phyloP scores from a whole-genome alignment of 2,888 invertebrate genomes.

The Bellardia pandia region DNA sequence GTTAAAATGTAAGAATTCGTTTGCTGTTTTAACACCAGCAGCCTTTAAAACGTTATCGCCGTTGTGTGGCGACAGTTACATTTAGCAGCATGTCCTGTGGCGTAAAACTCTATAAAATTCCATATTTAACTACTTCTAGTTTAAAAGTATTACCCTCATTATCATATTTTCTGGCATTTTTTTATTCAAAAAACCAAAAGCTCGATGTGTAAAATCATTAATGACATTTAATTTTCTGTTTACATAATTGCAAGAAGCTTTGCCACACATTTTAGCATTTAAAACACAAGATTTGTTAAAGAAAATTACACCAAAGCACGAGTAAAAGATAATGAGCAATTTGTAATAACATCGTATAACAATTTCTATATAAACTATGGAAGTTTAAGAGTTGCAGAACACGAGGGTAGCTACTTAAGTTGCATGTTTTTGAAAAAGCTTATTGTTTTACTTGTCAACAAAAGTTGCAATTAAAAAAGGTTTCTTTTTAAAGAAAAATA shows the following conservation, averaged over 20 bases:
- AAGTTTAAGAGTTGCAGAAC: too few species aligned
- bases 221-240: conserved; percentile 53
- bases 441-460: too few species aligned
- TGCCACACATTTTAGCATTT: neutral
- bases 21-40: conserved; percentile 63
- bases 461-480: too few species aligned
- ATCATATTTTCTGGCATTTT: neutral
- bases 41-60: conserved; percentile 65
- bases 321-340: too few species aligned
- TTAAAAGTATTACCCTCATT: conserved; percentile 42
- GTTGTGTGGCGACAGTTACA: conserved; percentile 70
- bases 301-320: neutral
- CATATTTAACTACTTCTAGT: conserved; percentile 64
- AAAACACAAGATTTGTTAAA: neutral
- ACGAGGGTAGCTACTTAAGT: too few species aligned
- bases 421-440: too few species aligned
- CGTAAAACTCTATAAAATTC: conserved; percentile 51
- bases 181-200: neutral
- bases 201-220: conserved; percentile 39
- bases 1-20: conserved; percentile 49
- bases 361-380: too few species aligned
- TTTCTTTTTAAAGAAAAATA: too few species aligned
- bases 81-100: conserved; percentile 55
- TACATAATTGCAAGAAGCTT: conserved; percentile 20
- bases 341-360: too few species aligned